Conservation (phyloP, 2,113 vertebrate genomes). For the Nothobranchius furzeri region DNA sequence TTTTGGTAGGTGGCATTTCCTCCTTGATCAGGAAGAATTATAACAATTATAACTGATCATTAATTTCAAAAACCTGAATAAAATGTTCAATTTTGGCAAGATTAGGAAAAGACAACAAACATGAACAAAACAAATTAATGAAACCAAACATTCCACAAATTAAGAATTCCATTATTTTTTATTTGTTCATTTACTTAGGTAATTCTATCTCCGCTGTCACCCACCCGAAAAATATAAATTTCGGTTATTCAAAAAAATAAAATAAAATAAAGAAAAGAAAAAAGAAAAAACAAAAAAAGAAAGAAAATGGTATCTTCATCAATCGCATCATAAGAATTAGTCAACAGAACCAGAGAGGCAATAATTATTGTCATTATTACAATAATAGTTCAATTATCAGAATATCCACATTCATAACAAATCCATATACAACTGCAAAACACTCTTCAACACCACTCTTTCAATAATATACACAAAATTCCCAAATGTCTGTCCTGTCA, state of each 20-base stretch:
- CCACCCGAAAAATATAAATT: conserved; percentile 85
- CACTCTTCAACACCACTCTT: conserved; percentile 83
- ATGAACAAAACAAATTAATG: neutral
- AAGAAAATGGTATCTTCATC: conserved; percentile 73
- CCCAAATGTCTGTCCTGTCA: conserved; percentile 81
- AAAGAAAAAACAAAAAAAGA: neutral
- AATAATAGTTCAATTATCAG: conserved; percentile 81
- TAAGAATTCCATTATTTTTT: conserved; percentile 83
- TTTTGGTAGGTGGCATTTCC: too few species aligned
- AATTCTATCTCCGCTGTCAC: conserved; percentile 81
- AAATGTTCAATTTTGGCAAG: too few species aligned
- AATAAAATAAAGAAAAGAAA: neutral
- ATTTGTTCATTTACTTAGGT: conserved; percentile 81
- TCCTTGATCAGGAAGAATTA: too few species aligned
- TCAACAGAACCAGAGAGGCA: conserved; percentile 78
- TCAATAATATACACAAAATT: conserved; percentile 82
- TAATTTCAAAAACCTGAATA: too few species aligned
- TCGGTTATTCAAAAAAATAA: conserved; percentile 67
- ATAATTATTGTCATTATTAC: conserved; percentile 81
- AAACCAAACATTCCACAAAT: conserved; percentile 48
- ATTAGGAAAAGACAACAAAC: too few species aligned
- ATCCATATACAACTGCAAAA: conserved; percentile 82
- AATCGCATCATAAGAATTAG: conserved; percentile 76
- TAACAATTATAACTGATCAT: neutral
- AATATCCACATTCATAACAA: conserved; percentile 86